Evolutionary conservation across 1,140 invertebrate genomes (phyloP).

Genomic region (Phymastichus coffea): DNA sequence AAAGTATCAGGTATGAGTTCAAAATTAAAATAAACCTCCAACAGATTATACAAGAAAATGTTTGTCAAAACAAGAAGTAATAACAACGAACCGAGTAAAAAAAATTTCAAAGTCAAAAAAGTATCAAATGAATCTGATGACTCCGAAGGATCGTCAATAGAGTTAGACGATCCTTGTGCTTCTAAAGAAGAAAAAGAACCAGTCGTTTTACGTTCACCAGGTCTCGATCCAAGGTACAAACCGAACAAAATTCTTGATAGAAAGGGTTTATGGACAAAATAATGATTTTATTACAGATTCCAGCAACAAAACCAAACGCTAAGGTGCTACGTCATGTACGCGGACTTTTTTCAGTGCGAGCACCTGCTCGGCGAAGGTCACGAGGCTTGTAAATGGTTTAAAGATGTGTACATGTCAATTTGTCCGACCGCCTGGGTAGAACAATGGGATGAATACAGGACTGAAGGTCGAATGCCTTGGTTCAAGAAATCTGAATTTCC

Average conservation of each 20-base stretch:
- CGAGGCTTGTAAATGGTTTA: constrained; percentile 47
- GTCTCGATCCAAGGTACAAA: constrained; percentile 39
- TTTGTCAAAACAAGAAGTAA: too few species aligned
- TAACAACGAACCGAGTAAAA: too few species aligned
- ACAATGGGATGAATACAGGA: constrained; percentile 40
- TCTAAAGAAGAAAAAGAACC: not conserved
- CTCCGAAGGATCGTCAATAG: constrained; percentile 12
- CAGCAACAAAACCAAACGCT: constrained; percentile 49
- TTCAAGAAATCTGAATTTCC: constrained; percentile 35
- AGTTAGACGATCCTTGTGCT: constrained; percentile 32
- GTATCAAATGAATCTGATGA: constrained; percentile 12
- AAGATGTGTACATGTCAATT: constrained; percentile 38
- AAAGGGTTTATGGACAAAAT: too few species aligned
- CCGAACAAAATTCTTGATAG: too few species aligned
- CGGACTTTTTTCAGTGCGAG: constrained; percentile 49
- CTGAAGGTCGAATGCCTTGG: constrained; percentile 35
- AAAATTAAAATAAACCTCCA: too few species aligned
- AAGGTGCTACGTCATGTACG: constrained; percentile 49
- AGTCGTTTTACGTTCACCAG: constrained; percentile 1
- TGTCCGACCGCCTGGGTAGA: constrained; percentile 45
- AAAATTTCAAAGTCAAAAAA: too few species aligned
- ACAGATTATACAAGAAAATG: too few species aligned
- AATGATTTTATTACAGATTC: constrained; percentile 37
- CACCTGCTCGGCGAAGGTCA: constrained; percentile 40
- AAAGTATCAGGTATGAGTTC: too few species aligned